phyloP scores from a whole-genome alignment of 2,113 vertebrate species.

The Probosciger aterrimus region DNA sequence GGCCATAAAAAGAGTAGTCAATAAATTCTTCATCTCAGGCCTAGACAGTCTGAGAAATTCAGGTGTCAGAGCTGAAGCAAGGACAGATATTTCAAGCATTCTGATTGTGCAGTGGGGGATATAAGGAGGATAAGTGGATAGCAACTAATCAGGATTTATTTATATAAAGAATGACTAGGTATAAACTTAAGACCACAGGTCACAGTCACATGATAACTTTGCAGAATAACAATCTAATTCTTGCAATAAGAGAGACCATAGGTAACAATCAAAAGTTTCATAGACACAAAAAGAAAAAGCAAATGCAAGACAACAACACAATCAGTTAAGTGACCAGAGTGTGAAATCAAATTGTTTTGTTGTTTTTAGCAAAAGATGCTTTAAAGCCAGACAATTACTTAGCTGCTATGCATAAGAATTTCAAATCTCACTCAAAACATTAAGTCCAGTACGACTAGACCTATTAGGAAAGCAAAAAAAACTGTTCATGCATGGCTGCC shows the following conservation, averaged over 20 bases:
- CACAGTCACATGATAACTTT: constrained; percentile 19
- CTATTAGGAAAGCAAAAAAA: background rate
- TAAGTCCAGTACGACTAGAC: background rate
- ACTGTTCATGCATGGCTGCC: background rate
- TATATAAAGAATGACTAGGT: constrained; percentile 21
- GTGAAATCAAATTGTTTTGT: background rate
- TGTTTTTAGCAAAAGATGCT: background rate
- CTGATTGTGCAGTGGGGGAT: background rate
- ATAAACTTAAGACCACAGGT: background rate
- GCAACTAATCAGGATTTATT: constrained; percentile 38
- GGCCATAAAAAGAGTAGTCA: background rate
- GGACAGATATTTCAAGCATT: background rate
- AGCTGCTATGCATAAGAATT: background rate
- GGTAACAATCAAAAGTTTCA: background rate
- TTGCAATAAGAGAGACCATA: background rate
- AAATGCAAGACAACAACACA: background rate
- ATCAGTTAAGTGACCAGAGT: background rate
- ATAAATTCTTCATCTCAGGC: background rate
- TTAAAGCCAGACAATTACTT: background rate
- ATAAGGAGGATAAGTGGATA: background rate
- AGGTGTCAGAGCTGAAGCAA: background rate
- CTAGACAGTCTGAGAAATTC: background rate
- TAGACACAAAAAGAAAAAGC: background rate
- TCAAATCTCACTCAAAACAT: background rate
- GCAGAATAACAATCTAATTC: background rate